These are phyloP conservation scores for Cryptosula pallasiana DNA, from an alignment of 2,888 invertebrate species.

Conservation along the genomic window DNA sequence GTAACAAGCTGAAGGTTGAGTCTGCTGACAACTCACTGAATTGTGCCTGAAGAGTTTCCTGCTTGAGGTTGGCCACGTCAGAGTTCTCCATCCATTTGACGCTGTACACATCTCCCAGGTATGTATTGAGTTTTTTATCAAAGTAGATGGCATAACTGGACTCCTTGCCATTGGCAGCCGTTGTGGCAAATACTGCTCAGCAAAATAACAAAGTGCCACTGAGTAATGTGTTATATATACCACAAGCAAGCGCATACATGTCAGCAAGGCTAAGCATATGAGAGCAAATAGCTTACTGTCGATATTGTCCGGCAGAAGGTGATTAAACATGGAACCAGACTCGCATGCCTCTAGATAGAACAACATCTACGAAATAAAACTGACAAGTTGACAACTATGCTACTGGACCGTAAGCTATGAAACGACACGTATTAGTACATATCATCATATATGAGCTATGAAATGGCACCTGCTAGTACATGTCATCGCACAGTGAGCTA, in stretches of 20 bases:
- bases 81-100: constrained; percentile 63
- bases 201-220: background rate
- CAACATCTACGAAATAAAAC: constrained; percentile 54
- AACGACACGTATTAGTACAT: no score
- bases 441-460: no score
- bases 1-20: no score
- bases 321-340: constrained; percentile 61
- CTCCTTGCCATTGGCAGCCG: constrained; percentile 60
- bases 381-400: no score
- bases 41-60: constrained; percentile 58
- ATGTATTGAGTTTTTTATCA: constrained; percentile 56
- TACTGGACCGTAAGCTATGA: no score
- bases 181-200: constrained; percentile 59
- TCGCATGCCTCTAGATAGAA: constrained; percentile 63
- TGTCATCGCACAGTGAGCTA: no score
- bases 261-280: no score
- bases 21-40: constrained; percentile 43
- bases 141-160: constrained; percentile 61
- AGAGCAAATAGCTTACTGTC: constrained; percentile 52
- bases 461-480: no score
- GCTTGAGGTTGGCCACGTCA: constrained; percentile 52
- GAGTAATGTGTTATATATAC: background rate
- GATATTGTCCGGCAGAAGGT: constrained; percentile 55
- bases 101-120: constrained; percentile 62
- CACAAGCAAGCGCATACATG: no score